Evolutionary conservation across 2,888 invertebrate species (phyloP), one percentile per base, ranked within the genome.

Genomic region (Zelleria hepariella): DNA sequence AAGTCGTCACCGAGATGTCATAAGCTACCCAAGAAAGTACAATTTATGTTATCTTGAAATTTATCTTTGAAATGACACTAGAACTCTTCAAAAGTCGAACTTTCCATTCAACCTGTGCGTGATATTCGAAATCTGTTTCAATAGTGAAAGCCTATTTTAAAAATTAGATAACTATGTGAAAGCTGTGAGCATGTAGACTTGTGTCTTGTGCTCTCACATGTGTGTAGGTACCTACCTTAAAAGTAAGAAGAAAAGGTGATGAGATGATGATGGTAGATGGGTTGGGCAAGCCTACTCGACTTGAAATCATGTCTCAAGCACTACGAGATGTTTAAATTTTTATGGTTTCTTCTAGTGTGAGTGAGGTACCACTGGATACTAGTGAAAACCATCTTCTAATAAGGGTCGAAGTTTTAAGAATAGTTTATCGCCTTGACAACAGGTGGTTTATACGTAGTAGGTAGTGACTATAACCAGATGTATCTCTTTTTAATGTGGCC

Each of bases 101-200:
- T 57, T 57, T 57, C 57, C 21, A 57, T 48, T 24, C 20, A 47
- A 57, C 42, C 25, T 48, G 47, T 57, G 48, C 18, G n/a, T 18
- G 48, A 57, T 48, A 48, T 57, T 55, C 55, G 48, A 57, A 57
- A 57, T 57, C 57, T 57, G 25, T 57, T 57, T 57, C 24, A 32
- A n/a, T 20, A 48, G 57, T 24, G 57, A 57, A 57, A 57, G 57
- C 24, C 57, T 56, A 26, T 53, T 24, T 57, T 21, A 57, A 24
- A 54, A 54, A 57, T 47, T 57, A 47, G 25, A 48, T 47, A 47
- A 57, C 25, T 8, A 24, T 6, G 57, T 23, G 57, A 57, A 57
- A 57, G 57, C 20, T 53, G n/a, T 53, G 51, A 20, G 23, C 20
- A 10, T n/a, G n/a, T 5, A 53, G 53, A 53, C 53, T 23, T 53